Evolutionary conservation across 2,113 vertebrate genomes (phyloP).

Genomic region (Crotalus helleri): DNA sequence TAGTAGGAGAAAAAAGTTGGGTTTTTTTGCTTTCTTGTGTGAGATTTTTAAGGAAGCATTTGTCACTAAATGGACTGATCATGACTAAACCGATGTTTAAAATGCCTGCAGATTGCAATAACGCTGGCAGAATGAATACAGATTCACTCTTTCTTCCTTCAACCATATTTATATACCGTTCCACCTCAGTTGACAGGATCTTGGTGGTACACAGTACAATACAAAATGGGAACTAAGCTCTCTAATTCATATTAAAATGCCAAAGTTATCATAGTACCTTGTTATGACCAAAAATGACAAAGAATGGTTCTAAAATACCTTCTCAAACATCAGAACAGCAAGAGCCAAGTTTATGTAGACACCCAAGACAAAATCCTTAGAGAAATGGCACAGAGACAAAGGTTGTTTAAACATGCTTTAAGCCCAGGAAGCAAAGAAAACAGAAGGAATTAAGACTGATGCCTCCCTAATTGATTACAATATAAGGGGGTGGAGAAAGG

Average conservation of each 20-base stretch:
- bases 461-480: neutral
- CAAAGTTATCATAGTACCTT: neutral
- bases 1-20: conserved; percentile 40
- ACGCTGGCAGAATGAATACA: neutral
- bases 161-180: neutral
- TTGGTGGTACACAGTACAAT: neutral
- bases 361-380: neutral
- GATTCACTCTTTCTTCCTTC: neutral
- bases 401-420: neutral
- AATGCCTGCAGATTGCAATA: conserved; percentile 49
- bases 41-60: conserved; percentile 56
- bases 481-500: neutral
- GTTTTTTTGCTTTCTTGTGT: conserved; percentile 47
- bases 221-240: neutral
- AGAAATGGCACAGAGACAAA: neutral
- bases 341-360: neutral
- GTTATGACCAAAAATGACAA: neutral
- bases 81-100: conserved; percentile 43
- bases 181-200: neutral
- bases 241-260: neutral
- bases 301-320: neutral
- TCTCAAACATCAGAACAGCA: neutral
- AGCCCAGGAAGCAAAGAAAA: neutral
- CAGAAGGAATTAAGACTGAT: neutral
- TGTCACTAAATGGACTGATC: conserved; percentile 30